Conservation (phyloP, 2,113 vertebrate species). For the Euleptes europaea region DNA sequence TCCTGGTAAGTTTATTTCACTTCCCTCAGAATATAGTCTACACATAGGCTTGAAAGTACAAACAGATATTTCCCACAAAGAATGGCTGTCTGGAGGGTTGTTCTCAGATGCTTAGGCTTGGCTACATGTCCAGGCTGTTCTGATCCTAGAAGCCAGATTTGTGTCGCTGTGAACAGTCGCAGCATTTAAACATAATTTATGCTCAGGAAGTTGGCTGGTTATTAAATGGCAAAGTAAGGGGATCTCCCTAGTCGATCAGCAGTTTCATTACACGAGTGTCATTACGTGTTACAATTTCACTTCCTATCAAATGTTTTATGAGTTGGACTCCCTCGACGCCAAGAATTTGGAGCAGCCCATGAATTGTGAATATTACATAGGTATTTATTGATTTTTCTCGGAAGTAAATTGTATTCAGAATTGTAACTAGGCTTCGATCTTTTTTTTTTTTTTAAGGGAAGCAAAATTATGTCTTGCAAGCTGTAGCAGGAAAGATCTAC, state of each 20-base stretch:
- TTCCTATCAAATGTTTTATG: constrained; percentile 11
- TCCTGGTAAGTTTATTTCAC: not conserved
- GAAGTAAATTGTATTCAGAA: not conserved
- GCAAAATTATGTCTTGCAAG: not conserved
- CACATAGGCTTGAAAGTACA: not conserved
- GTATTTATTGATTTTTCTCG: not conserved
- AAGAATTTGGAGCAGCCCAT: not conserved
- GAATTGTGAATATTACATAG: not conserved
- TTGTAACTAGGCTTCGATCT: not conserved
- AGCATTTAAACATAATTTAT: constrained; percentile 33
- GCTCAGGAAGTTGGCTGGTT: not conserved
- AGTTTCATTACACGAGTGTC: not conserved
- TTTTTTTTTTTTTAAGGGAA: not conserved
- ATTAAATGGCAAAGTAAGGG: not conserved
- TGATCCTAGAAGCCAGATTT: constrained; percentile 4
- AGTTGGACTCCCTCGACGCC: not conserved
- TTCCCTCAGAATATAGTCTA: not conserved
- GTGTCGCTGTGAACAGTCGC: not conserved
- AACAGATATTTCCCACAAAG: not conserved
- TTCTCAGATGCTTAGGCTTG: not conserved
- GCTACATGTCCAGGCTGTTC: not conserved
- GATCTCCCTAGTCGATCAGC: not conserved
- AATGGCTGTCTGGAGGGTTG: not conserved
- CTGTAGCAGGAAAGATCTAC: not conserved
- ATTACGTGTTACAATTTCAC: not conserved